Conservation (phyloP, 2,113 vertebrate species). For the Capreolus pygargus region DNA sequence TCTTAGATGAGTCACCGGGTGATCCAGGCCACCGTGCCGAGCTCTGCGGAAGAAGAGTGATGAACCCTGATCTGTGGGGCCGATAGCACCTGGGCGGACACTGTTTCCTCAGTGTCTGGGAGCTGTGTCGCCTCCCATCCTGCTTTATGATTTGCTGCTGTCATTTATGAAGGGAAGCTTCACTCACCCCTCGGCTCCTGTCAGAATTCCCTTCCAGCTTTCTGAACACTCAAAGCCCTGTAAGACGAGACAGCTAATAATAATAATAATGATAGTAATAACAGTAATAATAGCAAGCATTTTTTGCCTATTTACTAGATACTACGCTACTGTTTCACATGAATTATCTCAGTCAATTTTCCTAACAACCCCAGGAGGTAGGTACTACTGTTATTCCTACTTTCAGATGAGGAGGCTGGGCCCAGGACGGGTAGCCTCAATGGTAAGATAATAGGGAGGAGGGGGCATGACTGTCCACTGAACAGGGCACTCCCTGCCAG, state of each 20-base stretch:
- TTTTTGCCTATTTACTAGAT: background rate
- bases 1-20: background rate
- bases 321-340: background rate
- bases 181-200: background rate
- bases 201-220: background rate
- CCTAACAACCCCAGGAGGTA: background rate
- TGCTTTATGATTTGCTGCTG: background rate
- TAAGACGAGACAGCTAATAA: background rate
- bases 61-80: conserved; percentile 55
- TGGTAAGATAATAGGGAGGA: background rate
- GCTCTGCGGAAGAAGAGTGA: conserved; percentile 49
- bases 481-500: background rate
- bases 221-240: background rate
- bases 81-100: background rate
- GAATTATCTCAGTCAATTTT: background rate
- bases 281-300: background rate
- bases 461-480: rapidly evolving
- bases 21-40: background rate
- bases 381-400: background rate
- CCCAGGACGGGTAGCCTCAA: background rate
- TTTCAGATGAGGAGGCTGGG: background rate
- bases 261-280: background rate
- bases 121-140: background rate
- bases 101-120: conserved; percentile 32
- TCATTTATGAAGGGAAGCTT: background rate